These are phyloP conservation scores for Drosophila neotestacea DNA, from an alignment of 2,888 invertebrate genomes.

Conservation along the genomic window DNA sequence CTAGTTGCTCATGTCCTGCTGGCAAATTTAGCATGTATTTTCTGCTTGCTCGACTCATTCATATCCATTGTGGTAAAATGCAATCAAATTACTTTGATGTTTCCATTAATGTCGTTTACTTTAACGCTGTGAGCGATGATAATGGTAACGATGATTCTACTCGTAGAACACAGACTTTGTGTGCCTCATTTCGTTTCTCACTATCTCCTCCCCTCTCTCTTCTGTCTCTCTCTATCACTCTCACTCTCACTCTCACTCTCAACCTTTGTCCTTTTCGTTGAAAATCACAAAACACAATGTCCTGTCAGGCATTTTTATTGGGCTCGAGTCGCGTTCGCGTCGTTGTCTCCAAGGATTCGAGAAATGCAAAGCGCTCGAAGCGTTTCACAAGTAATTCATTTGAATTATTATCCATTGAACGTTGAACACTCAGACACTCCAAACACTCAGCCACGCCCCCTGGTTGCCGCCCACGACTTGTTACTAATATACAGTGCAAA, in stretches of 20 bases:
- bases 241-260: no score
- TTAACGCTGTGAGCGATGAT: constrained; percentile 60
- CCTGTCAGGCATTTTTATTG: constrained; percentile 54
- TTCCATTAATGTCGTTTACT: constrained; percentile 81
- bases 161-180: constrained; percentile 13
- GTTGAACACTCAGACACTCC: constrained; percentile 2
- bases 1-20: constrained; percentile 3
- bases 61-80: constrained; percentile 75
- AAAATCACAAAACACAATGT: constrained; percentile 61
- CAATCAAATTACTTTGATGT: constrained; percentile 81
- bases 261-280: constrained; percentile 31
- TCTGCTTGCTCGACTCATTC: constrained; percentile 57
- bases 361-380: constrained; percentile 37
- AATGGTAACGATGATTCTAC: constrained; percentile 55
- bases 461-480: constrained; percentile 1
- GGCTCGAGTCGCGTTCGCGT: constrained; percentile 19
- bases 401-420: constrained; percentile 73
- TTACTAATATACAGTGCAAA: constrained; percentile 26
- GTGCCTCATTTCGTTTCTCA: constrained; percentile 42
- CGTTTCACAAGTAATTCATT: constrained; percentile 64
- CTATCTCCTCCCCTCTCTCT: constrained; percentile 23
- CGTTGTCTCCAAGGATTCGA: constrained; percentile 42
- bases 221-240: not conserved
- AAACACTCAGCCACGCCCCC: constrained; percentile 24
- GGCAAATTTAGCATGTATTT: constrained; percentile 20